phyloP scores from a whole-genome alignment of 2,797 vertebrate genomes.

The Xyrichtys novacula region DNA sequence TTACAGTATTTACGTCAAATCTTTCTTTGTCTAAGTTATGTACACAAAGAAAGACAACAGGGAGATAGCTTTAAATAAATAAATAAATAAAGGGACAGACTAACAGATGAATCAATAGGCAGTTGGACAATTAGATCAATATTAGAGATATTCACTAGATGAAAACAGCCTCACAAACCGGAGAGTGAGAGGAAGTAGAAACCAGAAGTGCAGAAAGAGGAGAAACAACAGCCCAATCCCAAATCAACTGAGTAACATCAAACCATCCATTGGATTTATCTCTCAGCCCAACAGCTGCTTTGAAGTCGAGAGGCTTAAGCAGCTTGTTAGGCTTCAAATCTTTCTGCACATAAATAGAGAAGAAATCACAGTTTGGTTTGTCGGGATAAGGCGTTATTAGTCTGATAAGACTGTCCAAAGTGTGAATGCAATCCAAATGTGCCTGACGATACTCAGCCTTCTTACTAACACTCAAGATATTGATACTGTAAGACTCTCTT shows the following conservation, averaged over 20 bases:
- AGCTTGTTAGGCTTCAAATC: conserved; percentile 66
- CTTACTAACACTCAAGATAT: conserved; percentile 7
- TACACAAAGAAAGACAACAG: not conserved
- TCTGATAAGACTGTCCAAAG: conserved; percentile 42
- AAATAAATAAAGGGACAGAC: not conserved
- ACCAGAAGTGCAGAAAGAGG: conserved; percentile 3
- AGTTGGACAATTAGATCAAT: too few species aligned
- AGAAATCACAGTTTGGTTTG: conserved; percentile 54
- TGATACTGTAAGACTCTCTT: not conserved
- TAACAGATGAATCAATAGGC: not conserved
- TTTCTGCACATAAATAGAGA: conserved; percentile 48
- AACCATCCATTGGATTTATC: conserved; percentile 54
- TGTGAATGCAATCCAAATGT: conserved; percentile 48
- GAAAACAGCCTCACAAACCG: conserved; percentile 16
- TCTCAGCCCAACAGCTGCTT: conserved; percentile 53
- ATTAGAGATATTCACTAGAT: not conserved
- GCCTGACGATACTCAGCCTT: conserved; percentile 20
- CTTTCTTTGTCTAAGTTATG: conserved; percentile 4
- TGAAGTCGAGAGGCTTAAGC: conserved; percentile 61
- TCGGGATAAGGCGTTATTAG: conserved; percentile 49
- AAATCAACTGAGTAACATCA: conserved; percentile 39
- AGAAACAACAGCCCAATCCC: conserved; percentile 2
- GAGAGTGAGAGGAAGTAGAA: not conserved
- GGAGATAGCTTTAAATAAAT: not conserved
- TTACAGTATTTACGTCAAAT: conserved; percentile 15